phyloP scores from a whole-genome alignment of 2,113 vertebrate genomes.

The Drymodes brunneopygia region DNA sequence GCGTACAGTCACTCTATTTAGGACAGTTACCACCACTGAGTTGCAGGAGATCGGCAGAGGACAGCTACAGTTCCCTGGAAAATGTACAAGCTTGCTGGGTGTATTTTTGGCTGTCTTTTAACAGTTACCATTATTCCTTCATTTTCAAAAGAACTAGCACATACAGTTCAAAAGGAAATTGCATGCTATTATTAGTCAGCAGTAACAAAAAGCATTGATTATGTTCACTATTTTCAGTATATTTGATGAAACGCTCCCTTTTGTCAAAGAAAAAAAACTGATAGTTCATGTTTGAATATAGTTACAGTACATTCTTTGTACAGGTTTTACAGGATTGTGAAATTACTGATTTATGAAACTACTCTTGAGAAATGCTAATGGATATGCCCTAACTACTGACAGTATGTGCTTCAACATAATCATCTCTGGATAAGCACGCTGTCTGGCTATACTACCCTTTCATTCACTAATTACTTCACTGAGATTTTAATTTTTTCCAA shows the following conservation, averaged over 20 bases:
- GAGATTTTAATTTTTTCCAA: background rate
- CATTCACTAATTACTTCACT: background rate
- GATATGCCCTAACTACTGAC: background rate
- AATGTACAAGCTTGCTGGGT: background rate
- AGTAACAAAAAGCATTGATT: constrained; percentile 37
- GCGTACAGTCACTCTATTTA: background rate
- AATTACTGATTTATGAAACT: background rate
- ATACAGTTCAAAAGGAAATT: constrained; percentile 29
- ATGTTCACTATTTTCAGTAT: background rate
- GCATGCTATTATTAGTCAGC: constrained; percentile 11
- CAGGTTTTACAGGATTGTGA: background rate
- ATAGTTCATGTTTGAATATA: background rate
- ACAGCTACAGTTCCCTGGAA: background rate
- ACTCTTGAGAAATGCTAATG: background rate
- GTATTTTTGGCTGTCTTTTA: constrained; percentile 6
- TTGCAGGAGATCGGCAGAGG: background rate
- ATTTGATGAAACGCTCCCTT: background rate
- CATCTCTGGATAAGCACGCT: background rate
- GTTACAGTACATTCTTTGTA: background rate
- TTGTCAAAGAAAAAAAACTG: background rate
- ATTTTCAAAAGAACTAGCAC: constrained; percentile 3
- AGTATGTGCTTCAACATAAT: background rate
- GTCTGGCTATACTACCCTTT: background rate
- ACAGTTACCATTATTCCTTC: constrained; percentile 8
- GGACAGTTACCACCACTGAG: background rate